Evolutionary conservation across 1,140 invertebrate species (phyloP), one percentile per base, ranked within the genome.

Genomic region (Bombus breviceps): DNA sequence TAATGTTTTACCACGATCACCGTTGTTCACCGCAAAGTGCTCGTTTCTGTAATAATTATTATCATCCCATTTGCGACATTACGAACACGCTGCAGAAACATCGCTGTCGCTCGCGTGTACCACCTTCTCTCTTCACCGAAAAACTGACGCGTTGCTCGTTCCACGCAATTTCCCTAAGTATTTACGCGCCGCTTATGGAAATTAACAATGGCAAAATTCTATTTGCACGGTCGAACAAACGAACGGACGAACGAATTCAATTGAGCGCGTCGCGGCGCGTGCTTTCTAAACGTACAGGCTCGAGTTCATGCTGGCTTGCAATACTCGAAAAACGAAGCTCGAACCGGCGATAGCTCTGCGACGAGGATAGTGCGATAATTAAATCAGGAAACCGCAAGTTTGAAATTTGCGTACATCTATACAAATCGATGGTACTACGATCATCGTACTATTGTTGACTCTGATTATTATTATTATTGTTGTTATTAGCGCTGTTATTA

Each of bases 21-120:
- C 68, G 74, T 75, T 75, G 69, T 87, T 85, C 74, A 71, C 75
- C 80, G 83, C 83, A 39, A 90, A 90, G 82, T 86, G 89, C 74
- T 88, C 88, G 81, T 90, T 90, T 62, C 78, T 83, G 88, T 87
- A 85, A 85, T 86, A 90, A 87, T 90, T 90, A 89, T 90, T 90
- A 89, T 90, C 89, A 76, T 89, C 78, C 86, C 73, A 43, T 90
- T 89, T 83, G 88, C 80, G 80, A 72, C 68, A 66, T 89, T 89
- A 81, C 86, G 75, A 41, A n/a, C 83, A 25, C 53, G 68, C 13
- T 15, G 22, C 74, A 22, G 79, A n/a, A 34, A 3, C 57, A 32
- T 4, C 6, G 37, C 25, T 8, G 47, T n/a, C 71, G 13, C 76
- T 22, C n/a, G 28, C 32, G 9, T 15, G 22, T 6, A 13, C 57